Conservation (phyloP, 2,797 vertebrate species). For the Psittacula echo region DNA sequence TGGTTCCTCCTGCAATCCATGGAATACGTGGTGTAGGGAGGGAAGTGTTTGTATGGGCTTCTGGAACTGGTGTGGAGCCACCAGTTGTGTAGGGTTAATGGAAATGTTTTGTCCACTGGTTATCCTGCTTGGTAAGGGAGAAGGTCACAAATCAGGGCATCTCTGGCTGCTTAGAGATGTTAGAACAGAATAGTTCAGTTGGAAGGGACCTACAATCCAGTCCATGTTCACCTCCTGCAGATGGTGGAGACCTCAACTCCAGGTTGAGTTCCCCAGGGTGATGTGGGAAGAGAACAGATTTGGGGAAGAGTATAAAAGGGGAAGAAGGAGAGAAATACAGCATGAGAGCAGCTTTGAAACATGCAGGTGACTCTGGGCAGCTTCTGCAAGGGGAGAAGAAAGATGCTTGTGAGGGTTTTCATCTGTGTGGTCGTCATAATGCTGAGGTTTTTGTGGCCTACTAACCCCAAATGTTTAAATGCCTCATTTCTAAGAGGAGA, state of each 20-base stretch:
- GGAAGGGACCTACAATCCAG: not conserved
- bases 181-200: not conserved
- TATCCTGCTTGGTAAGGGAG: not conserved
- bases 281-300: not conserved
- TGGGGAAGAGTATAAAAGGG: not conserved
- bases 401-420: not conserved
- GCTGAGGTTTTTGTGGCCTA: not conserved
- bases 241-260: not conserved
- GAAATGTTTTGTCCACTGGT: not conserved
- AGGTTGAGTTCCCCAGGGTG: not conserved
- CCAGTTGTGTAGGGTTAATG: not conserved
- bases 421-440: not conserved
- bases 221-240: not conserved
- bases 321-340: not conserved
- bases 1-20: rapidly evolving
- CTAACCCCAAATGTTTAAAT: not conserved
- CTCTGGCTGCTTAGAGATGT: not conserved
- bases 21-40: rapidly evolving
- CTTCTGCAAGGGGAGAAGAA: not conserved
- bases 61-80: not conserved
- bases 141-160: not conserved
- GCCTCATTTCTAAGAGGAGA: not conserved
- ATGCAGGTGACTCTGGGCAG: not conserved
- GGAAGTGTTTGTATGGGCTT: not conserved
- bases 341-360: not conserved